Percentiles rank a stretch among this genome's conserved stretches.
Evolutionary conservation across 1,140 invertebrate genomes (phyloP).

Genomic region (Neodiprion virginianus): DNA sequence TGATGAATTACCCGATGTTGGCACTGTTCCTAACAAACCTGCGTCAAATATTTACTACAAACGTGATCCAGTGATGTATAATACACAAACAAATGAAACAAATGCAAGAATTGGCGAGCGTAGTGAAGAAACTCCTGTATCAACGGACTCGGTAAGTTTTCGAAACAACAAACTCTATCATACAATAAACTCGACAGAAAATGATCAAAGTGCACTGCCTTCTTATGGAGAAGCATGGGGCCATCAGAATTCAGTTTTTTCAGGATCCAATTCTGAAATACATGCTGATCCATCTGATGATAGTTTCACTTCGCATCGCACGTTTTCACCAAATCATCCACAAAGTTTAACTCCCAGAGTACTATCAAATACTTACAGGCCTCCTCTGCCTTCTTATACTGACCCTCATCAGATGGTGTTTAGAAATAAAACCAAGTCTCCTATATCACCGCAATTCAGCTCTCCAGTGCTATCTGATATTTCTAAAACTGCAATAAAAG

Average conservation of each 20-base stretch:
- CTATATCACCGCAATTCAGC: background rate
- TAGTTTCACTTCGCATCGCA: no score
- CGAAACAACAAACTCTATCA: background rate
- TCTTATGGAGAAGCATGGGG: no score
- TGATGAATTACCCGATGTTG: background rate
- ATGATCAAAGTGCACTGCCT: no score
- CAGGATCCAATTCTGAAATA: no score
- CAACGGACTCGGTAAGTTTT: background rate
- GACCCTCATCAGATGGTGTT: background rate
- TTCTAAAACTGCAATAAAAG: background rate
- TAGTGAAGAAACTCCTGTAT: background rate
- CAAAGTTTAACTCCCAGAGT: background rate
- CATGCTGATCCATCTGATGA: no score
- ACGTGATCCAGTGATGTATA: background rate
- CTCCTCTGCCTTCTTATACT: background rate
- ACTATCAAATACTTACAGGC: background rate
- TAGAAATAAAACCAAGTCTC: background rate
- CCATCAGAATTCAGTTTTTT: no score
- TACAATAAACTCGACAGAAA: background rate
- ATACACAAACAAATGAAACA: background rate
- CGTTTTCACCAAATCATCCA: background rate
- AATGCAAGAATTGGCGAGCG: background rate
- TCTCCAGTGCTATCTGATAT: background rate
- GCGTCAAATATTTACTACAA: background rate
- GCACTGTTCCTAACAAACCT: background rate